Percentiles rank a stretch among this genome's conserved stretches.
These are phyloP conservation scores for Holotrichia oblita DNA, from an alignment of 1,140 invertebrate genomes.

Conservation along the genomic window DNA sequence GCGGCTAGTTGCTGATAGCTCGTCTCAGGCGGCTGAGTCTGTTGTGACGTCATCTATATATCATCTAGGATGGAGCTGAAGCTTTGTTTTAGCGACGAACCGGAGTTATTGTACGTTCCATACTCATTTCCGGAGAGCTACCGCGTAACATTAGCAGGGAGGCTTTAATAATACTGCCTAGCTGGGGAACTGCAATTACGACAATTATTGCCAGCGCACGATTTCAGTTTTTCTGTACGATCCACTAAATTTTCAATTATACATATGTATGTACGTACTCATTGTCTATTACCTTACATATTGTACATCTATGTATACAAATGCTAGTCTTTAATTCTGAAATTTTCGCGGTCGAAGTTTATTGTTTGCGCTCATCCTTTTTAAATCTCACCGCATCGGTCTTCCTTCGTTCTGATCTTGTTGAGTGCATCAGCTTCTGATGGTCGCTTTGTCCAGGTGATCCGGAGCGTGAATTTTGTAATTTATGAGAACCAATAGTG, in stretches of 20 bases:
- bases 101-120: constrained; percentile 33
- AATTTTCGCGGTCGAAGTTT: not conserved
- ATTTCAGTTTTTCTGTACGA: constrained; percentile 15
- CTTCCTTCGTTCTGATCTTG: not conserved
- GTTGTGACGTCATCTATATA: constrained; percentile 46
- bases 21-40: constrained; percentile 47
- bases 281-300: too few species aligned
- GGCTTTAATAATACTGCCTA: constrained; percentile 22
- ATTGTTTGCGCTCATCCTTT: not conserved
- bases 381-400: not conserved
- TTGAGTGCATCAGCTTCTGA: not conserved
- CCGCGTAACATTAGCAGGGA: not conserved
- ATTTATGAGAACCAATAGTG: constrained; percentile 31
- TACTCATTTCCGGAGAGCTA: constrained; percentile 25
- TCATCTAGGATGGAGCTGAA: constrained; percentile 29
- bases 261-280: not conserved
- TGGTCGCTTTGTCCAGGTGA: not conserved
- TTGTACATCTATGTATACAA: not conserved
- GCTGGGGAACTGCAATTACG: constrained; percentile 10
- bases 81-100: constrained; percentile 23
- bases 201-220: constrained; percentile 23
- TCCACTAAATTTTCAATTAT: constrained; percentile 36
- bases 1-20: constrained; percentile 46
- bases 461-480: constrained; percentile 26
- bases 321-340: constrained; percentile 14